Conservation (phyloP, 2,797 vertebrate species). For the Sciaenops ocellatus region DNA sequence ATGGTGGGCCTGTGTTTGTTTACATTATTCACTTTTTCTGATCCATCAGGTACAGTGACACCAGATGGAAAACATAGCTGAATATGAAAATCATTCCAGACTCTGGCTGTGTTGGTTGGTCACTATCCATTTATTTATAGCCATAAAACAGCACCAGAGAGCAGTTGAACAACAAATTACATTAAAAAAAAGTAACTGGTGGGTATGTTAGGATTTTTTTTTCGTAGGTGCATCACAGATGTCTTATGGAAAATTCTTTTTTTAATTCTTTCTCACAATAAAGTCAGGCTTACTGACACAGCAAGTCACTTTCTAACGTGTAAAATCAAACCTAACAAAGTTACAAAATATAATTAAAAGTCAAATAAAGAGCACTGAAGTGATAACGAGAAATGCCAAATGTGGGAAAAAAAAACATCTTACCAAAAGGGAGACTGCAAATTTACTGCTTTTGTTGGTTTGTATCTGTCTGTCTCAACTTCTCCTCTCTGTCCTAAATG, state of each 20-base stretch:
- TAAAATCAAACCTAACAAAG: neutral
- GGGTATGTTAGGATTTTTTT: neutral
- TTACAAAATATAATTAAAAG: neutral
- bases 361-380: neutral
- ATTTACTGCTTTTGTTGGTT: neutral
- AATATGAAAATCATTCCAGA: neutral
- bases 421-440: neutral
- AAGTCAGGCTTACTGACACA: neutral
- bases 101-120: neutral
- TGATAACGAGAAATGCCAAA: neutral
- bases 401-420: neutral
- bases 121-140: neutral
- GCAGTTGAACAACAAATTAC: neutral
- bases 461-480: conserved; percentile 43
- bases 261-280: neutral
- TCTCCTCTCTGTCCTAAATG: conserved; percentile 64
- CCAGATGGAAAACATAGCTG: neutral
- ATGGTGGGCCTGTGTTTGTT: neutral
- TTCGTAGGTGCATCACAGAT: neutral
- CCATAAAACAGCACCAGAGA: neutral
- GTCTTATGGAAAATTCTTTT: neutral
- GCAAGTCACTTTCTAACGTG: neutral
- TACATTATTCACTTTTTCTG: neutral
- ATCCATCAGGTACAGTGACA: conserved; percentile 5
- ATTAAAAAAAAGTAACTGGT: neutral